Evolutionary conservation across 2,113 vertebrate genomes (phyloP), one percentile per base, ranked within the genome.

Genomic region (Ochotona curzoniae): DNA sequence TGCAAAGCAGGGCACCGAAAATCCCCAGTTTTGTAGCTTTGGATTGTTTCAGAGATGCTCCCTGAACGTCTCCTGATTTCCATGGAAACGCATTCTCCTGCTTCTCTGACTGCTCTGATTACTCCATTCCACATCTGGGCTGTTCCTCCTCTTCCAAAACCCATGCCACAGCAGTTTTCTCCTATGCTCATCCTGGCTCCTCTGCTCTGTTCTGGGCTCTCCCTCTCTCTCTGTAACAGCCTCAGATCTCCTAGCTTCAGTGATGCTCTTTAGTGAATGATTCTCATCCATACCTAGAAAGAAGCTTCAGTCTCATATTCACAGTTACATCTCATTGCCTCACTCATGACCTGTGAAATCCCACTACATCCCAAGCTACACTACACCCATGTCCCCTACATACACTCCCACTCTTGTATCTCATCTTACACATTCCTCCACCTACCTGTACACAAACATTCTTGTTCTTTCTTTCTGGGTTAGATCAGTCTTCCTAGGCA

Each of bases 21-120:
- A 83, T 82, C 44, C 20, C 51, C 78, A 25, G 76, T 71, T 89
- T 74, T 44, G 28, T 86, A 61, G 10, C 13, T 70, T 26, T 89
- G 69, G 9, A 6, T 67, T 92, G 5, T 89, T 92, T 70, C 70
- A 85, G 74, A 93, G 54, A 90, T 26, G 90, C 70, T 85, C 86
- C 12, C 90, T 88, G 15, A 85, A 63, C 25, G 61, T 83, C 74
- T 74, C 76, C 86, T 76, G 20, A 95, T 95, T 94, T 93, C 80
- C 87, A 81, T 94, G 83, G 84, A 91, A 94, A 95, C 38, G 51
- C 5, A 54, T 3, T 23, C 57, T 67, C 90, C 12, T 75, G 32
- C 28, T 79, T 86, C 60, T 85, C 28, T 17, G 26, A 61, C 54
- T 81, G 1, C 8, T 93, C 80, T 93, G 69, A 70, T 86, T 79